Conservation (phyloP, 2,113 vertebrate genomes). For the Thunnus maccoyii region DNA sequence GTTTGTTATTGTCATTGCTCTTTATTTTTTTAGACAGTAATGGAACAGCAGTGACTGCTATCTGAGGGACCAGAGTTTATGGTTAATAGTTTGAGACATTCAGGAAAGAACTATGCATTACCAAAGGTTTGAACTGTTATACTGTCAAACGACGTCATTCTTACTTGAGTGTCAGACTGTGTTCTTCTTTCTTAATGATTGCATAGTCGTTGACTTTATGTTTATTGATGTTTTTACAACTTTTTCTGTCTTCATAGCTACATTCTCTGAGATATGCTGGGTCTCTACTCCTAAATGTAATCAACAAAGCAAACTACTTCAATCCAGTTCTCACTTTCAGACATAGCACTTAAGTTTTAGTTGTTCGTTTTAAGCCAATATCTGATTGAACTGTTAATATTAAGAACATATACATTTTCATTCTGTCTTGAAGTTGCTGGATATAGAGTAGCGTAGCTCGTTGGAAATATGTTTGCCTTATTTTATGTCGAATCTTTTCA, state of each 20-base stretch:
- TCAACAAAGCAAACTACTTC: conserved; percentile 15
- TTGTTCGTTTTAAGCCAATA: background rate
- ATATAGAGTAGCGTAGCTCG: conserved; percentile 44
- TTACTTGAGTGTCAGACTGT: conserved; percentile 34
- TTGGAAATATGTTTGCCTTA: conserved; percentile 64
- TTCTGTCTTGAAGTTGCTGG: conserved; percentile 52
- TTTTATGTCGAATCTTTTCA: conserved; percentile 46
- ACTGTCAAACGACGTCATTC: conserved; percentile 39
- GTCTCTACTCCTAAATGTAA: background rate
- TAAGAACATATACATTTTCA: background rate
- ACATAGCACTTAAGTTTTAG: background rate
- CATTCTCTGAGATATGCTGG: conserved; percentile 26
- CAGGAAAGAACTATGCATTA: conserved; percentile 86
- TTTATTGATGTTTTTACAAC: conserved; percentile 8
- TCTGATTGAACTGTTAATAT: background rate
- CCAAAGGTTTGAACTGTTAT: conserved; percentile 84
- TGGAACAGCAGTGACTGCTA: conserved; percentile 14
- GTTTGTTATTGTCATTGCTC: conserved; percentile 60
- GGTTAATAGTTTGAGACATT: conserved; percentile 26
- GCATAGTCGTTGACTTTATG: background rate
- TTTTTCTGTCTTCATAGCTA: conserved; percentile 15
- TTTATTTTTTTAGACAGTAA: conserved; percentile 61
- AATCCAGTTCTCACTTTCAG: conserved; percentile 12
- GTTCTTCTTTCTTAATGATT: conserved; percentile 7
- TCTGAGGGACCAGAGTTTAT: conserved; percentile 8